A percentile compares a stretch with the other conserved stretches of the same genome.
These are phyloP conservation scores for Scotopteryx bipunctaria DNA, from an alignment of 2,888 invertebrate species.

Conservation along the genomic window DNA sequence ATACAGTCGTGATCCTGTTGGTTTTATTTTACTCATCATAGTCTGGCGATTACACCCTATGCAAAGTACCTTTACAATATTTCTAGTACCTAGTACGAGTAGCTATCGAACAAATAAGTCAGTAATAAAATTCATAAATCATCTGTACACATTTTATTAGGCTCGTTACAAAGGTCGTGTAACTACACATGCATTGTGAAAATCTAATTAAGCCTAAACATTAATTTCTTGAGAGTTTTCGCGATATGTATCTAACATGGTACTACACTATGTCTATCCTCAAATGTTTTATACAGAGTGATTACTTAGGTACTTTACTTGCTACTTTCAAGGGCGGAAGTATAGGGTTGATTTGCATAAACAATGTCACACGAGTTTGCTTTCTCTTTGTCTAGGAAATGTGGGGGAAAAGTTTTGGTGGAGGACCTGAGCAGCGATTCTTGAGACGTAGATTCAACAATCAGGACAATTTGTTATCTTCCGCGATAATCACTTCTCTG, in stretches of 20 bases:
- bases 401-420: background rate
- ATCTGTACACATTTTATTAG: background rate
- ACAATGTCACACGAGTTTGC: slow-evolving; percentile 32
- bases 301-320: slow-evolving; percentile 24
- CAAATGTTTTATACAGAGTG: no score
- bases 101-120: no score
- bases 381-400: slow-evolving; percentile 34
- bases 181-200: background rate
- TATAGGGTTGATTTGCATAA: slow-evolving; percentile 32
- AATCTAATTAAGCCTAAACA: slow-evolving; percentile 13
- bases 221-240: no score
- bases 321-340: slow-evolving; percentile 38
- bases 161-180: background rate
- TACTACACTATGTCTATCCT: no score
- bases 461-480: no score
- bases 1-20: no score
- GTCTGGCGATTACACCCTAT: no score
- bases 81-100: no score
- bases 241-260: no score
- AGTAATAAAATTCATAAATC: background rate
- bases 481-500: no score
- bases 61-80: no score
- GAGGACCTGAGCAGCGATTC: background rate
- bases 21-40: no score
- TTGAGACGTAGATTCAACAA: background rate